These are phyloP conservation scores for Acrossocheilus fasciatus DNA, from an alignment of 2,797 vertebrate genomes.

Conservation along the genomic window DNA sequence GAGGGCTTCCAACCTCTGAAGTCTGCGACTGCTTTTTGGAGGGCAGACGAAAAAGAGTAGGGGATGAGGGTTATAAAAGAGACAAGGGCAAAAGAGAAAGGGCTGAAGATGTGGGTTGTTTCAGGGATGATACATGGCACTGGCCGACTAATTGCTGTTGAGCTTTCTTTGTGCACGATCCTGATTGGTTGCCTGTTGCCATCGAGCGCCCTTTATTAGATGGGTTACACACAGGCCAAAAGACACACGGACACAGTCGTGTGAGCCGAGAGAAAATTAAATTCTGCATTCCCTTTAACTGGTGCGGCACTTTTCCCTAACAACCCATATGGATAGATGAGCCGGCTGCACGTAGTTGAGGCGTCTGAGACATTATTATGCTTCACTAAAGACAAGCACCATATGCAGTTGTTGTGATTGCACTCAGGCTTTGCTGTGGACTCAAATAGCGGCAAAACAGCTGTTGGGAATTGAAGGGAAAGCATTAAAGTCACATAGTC, in stretches of 20 bases:
- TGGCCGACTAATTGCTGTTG: slow-evolving; percentile 5
- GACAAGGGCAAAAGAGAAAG: slow-evolving; percentile 13
- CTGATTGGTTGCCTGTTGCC: slow-evolving; percentile 13
- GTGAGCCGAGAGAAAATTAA: slow-evolving; percentile 26
- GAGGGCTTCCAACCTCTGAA: slow-evolving; percentile 13
- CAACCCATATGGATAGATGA: slow-evolving; percentile 51
- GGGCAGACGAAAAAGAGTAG: not conserved
- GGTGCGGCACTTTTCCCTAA: slow-evolving; percentile 20
- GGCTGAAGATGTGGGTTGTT: slow-evolving; percentile 30
- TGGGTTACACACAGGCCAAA: slow-evolving; percentile 4
- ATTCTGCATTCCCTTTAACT: slow-evolving; percentile 41
- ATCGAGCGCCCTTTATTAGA: not conserved
- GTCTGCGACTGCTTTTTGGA: slow-evolving; percentile 2
- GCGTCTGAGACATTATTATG: slow-evolving; percentile 30
- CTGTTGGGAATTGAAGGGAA: slow-evolving; percentile 31
- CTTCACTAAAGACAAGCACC: slow-evolving; percentile 50
- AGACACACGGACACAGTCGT: not conserved
- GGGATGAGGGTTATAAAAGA: slow-evolving; percentile 20
- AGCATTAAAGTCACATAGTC: slow-evolving; percentile 44
- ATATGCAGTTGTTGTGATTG: slow-evolving; percentile 46
- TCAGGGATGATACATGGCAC: slow-evolving; percentile 30
- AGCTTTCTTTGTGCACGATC: not conserved
- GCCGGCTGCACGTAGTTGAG: slow-evolving; percentile 8
- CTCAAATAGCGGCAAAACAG: slow-evolving; percentile 46
- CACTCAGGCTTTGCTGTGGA: slow-evolving; percentile 24